A percentile compares a stretch with the other conserved stretches of the same genome.
These are phyloP conservation scores for Clarias fuscus DNA, from an alignment of 2,797 vertebrate genomes.

Conservation along the genomic window DNA sequence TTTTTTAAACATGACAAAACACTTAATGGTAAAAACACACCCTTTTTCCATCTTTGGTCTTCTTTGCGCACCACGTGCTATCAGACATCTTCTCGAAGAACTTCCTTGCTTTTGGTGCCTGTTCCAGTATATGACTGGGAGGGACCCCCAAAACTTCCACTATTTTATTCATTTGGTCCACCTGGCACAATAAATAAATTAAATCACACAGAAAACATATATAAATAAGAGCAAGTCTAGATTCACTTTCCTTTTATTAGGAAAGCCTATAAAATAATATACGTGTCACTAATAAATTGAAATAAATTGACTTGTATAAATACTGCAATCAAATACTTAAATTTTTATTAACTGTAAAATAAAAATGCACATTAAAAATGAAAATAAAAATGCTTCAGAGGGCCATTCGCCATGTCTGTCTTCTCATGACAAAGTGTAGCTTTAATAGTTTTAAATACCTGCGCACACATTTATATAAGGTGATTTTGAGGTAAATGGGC, in stretches of 20 bases:
- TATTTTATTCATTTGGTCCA: constrained; percentile 99
- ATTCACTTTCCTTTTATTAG: neutral
- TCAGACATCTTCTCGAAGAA: constrained; percentile 99
- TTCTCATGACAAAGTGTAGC: neutral
- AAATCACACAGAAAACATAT: neutral
- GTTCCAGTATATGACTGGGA: constrained; percentile 97
- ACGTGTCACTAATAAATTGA: neutral
- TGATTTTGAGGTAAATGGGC: neutral
- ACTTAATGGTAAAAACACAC: constrained; percentile 67
- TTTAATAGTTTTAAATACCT: too few species aligned
- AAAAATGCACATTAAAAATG: too few species aligned
- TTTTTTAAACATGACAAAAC: neutral
- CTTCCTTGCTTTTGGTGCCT: constrained; percentile 99
- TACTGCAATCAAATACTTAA: neutral
- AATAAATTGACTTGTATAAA: neutral
- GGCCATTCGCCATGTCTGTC: neutral
- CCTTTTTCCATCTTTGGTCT: constrained; percentile 99
- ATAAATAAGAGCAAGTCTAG: neutral
- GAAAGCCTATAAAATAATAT: neutral
- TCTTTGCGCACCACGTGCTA: constrained; percentile 99
- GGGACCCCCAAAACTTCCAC: constrained; percentile 97
- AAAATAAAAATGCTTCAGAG: neutral
- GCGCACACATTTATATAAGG: neutral
- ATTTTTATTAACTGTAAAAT: neutral
- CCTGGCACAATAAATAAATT: constrained; percentile 68